These are phyloP conservation scores for Pseudocheirus occidentalis DNA, from an alignment of 2,797 vertebrate genomes.

Conservation along the genomic window DNA sequence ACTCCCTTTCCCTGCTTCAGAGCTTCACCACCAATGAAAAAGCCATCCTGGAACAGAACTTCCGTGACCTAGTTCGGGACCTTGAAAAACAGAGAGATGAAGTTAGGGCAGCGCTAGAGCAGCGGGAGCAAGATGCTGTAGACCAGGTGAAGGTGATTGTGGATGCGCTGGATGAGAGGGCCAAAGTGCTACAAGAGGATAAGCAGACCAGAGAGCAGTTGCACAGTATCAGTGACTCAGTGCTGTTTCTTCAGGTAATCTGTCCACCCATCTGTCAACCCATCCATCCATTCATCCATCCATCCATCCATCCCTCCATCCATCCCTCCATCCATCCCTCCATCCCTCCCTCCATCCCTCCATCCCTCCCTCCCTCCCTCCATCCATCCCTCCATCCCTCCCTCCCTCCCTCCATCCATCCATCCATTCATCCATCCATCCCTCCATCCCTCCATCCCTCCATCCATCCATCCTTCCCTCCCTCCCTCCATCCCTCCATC, in stretches of 20 bases:
- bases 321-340: too few species aligned
- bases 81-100: constrained; percentile 88
- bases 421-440: too few species aligned
- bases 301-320: too few species aligned
- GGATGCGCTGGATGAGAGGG: constrained; percentile 86
- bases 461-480: too few species aligned
- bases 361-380: too few species aligned
- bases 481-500: too few species aligned
- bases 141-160: constrained; percentile 86
- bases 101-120: constrained; percentile 85
- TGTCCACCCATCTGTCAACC: too few species aligned
- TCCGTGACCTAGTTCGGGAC: constrained; percentile 86
- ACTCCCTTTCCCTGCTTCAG: constrained; percentile 59
- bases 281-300: too few species aligned
- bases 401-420: too few species aligned
- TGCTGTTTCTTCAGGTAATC: constrained; percentile 87
- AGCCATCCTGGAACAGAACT: constrained; percentile 87
- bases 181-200: constrained; percentile 85
- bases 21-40: constrained; percentile 88
- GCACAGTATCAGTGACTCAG: constrained; percentile 87
- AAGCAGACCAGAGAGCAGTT: constrained; percentile 88
- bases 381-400: too few species aligned
- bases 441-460: too few species aligned
- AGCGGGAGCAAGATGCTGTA: constrained; percentile 85
- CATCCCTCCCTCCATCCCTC: too few species aligned